A percentile compares a stretch with the other conserved stretches of the same genome.
phyloP scores from a whole-genome alignment of 2,888 invertebrate genomes.

The Eupithecia dodoneata region DNA sequence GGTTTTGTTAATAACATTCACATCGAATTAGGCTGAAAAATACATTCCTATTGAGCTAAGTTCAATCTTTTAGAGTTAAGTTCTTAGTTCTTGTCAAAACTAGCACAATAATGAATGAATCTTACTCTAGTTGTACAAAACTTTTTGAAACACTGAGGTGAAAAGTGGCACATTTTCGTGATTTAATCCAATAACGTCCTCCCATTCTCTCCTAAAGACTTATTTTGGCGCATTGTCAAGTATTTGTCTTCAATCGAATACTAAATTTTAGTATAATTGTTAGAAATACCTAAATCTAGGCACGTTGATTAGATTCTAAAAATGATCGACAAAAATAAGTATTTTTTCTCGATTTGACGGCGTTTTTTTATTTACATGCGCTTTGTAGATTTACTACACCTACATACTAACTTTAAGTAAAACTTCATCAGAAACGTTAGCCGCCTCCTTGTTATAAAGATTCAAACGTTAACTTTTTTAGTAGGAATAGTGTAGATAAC shows the following conservation, averaged over 20 bases:
- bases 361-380: conserved; percentile 7
- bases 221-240: conserved; percentile 77
- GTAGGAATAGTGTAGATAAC: not conserved
- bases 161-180: conserved; percentile 63
- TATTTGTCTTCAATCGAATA: conserved; percentile 3
- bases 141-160: conserved; percentile 61
- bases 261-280: not conserved
- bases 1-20: not conserved
- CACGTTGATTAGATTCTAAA: conserved; percentile 1
- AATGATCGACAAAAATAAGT: conserved; percentile 19
- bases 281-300: conserved; percentile 8
- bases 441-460: not conserved
- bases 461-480: not conserved
- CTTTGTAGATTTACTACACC: not conserved
- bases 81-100: conserved; percentile 7
- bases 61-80: not conserved
- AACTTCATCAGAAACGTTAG: not conserved
- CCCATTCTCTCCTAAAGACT: not conserved
- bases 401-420: not conserved
- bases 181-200: conserved; percentile 26
- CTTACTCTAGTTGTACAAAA: conserved; percentile 49
- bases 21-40: not conserved
- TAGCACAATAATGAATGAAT: conserved; percentile 8
- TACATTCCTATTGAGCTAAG: not conserved
- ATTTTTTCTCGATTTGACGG: not conserved